A percentile compares a stretch with the other conserved stretches of the same genome.
phyloP scores from a whole-genome alignment of 1,140 invertebrate genomes.

The Anastatus disparis region DNA sequence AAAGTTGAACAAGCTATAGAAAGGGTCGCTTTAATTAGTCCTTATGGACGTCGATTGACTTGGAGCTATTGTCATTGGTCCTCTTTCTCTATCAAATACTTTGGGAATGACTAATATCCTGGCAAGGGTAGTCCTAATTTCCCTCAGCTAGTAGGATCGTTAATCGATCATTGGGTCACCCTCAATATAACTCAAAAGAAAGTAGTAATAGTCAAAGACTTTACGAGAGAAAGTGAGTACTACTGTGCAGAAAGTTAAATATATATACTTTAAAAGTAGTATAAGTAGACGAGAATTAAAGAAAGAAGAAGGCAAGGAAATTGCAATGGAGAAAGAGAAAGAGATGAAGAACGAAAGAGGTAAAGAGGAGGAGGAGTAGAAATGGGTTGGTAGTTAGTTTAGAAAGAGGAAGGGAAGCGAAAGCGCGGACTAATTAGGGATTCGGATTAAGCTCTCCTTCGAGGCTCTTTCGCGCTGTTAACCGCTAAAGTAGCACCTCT shows the following conservation, averaged over 20 bases:
- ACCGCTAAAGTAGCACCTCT: constrained; percentile 21
- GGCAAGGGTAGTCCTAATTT: constrained; percentile 63
- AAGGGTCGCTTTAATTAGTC: constrained; percentile 28
- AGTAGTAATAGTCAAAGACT: constrained; percentile 16
- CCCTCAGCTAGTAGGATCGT: constrained; percentile 50
- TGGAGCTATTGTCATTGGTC: constrained; percentile 31
- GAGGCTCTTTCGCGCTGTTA: constrained; percentile 21
- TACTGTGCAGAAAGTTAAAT: background rate
- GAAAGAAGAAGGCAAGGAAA: background rate
- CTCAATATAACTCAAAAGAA: too few relatives aligned
- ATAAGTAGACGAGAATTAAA: background rate
- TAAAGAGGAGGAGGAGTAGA: background rate
- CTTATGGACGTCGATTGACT: constrained; percentile 29
- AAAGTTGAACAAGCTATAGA: background rate
- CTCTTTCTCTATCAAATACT: constrained; percentile 10
- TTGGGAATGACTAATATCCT: constrained; percentile 59
- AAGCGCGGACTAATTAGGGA: constrained; percentile 31
- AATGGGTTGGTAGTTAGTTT: background rate
- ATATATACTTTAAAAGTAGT: too few relatives aligned
- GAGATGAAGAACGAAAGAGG: constrained; percentile 38
- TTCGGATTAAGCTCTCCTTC: constrained; percentile 27
- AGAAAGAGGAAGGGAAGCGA: too few relatives aligned
- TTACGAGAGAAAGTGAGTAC: constrained; percentile 41
- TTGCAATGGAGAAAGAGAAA: constrained; percentile 7
- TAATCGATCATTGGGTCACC: constrained; percentile 59